Evolutionary conservation across 2,113 vertebrate species (phyloP), one percentile per base, ranked within the genome.

Genomic region (Hippocampus abdominalis): DNA sequence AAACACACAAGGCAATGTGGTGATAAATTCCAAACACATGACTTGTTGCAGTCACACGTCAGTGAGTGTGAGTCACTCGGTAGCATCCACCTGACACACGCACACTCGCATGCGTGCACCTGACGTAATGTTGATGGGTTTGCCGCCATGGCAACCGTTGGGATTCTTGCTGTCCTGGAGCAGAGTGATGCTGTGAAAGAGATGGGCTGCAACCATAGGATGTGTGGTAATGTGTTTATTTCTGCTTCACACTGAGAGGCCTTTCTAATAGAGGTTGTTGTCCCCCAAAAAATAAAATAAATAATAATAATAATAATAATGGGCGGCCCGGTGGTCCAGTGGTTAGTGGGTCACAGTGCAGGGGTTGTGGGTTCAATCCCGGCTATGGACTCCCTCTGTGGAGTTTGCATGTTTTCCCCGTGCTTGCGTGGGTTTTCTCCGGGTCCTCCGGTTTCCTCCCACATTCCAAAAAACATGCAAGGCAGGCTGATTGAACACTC

Each of bases 91-190:
- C 72, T 66, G 64, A 74, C 76, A 80, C 71, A 73, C 54, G 73
- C 76, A 79, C 71, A 70, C 54, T 71, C 64, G 56, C 75, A 73
- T 72, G 74, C 77, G 78, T 25, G 67, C 81, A 86, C 85, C 80
- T 87, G 88, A 86, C 73, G 68, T 82, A 71, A 80, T 80, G 79
- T 89, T 90, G 87, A 87, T 87, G 84, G 89, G 83, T 88, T 80
- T 82, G 85, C 82, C 76, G 40, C 85, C 88, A 90, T 90, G 85
- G 88, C 88, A 90, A 89, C 89, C 84, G 81, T 84, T 83, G 85
- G 74, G 84, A 84, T 86, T 87, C 86, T 89, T 83, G 79, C 80
- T 81, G 88, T 90, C 88, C 86, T 86, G 80, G 85, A 86, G 88
- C 86, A 84, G 84, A 88, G 80, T 78, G 81, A 73, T 78, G 77